Percentiles rank a stretch among this genome's conserved stretches.
Conservation (phyloP, 1,140 invertebrate genomes). For the Ceratina australensis region DNA sequence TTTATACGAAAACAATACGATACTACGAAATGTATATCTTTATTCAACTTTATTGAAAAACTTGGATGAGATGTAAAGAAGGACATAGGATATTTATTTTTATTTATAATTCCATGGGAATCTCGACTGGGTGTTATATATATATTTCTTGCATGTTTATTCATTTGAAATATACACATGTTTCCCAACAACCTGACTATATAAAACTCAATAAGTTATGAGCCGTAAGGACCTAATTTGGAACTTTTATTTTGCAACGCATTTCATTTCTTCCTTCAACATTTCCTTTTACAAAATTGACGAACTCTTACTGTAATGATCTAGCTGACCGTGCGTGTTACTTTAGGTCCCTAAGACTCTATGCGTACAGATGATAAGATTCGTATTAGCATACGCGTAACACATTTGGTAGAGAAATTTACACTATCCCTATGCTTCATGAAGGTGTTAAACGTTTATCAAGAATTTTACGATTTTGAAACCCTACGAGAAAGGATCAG, state of each 20-base stretch:
- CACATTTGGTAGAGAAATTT: conserved; percentile 48
- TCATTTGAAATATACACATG: conserved; percentile 68
- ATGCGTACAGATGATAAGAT: conserved; percentile 47
- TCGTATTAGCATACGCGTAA: conserved; percentile 36
- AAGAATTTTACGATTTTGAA: background rate
- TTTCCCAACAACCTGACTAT: conserved; percentile 63
- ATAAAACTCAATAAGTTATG: conserved; percentile 56
- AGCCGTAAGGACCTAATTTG: conserved; percentile 63
- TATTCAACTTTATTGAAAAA: conserved; percentile 68
- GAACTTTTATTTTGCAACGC: conserved; percentile 18
- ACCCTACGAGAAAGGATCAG: background rate
- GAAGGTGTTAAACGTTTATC: background rate
- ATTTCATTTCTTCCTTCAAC: conserved; percentile 17
- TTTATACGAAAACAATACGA: conserved; percentile 7
- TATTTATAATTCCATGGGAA: conserved; percentile 71
- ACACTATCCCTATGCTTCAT: conserved; percentile 30
- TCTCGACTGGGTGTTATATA: conserved; percentile 68
- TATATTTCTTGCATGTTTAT: conserved; percentile 66
- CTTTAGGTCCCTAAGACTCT: conserved; percentile 61
- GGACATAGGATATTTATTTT: conserved; percentile 74
- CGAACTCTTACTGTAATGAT: conserved; percentile 9
- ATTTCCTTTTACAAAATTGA: conserved; percentile 23
- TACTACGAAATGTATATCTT: conserved; percentile 36
- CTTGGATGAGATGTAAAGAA: conserved; percentile 69
- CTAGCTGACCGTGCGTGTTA: conserved; percentile 30